Percentiles rank a stretch among this genome's conserved stretches.
These are phyloP conservation scores for Meiosimyza decipiens DNA, from an alignment of 2,888 invertebrate species.

Conservation along the genomic window DNA sequence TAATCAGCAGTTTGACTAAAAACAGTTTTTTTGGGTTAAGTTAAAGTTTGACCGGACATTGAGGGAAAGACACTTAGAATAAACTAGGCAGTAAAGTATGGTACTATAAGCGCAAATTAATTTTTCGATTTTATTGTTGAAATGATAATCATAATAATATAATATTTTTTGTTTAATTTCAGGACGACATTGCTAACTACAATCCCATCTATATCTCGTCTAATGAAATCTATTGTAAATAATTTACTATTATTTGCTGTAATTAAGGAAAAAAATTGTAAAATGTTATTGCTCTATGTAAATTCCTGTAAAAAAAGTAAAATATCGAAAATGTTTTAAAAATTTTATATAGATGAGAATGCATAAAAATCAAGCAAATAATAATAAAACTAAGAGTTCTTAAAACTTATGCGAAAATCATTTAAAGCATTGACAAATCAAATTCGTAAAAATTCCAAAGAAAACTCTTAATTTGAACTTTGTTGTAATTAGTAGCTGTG, in stretches of 20 bases:
- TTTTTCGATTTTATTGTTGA: too few relatives aligned
- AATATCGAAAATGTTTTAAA: constrained; percentile 41
- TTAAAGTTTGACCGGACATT: too few relatives aligned
- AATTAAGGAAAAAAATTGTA: constrained; percentile 43
- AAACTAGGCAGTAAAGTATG: too few relatives aligned
- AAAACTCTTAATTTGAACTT: background rate
- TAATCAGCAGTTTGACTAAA: too few relatives aligned
- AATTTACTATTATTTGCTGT: constrained; percentile 35
- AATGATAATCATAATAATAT: background rate
- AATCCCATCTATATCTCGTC: constrained; percentile 25
- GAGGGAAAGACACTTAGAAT: too few relatives aligned
- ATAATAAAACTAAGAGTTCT: constrained; percentile 38
- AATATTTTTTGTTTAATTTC: constrained; percentile 22
- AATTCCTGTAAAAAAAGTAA: constrained; percentile 45
- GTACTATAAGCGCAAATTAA: too few relatives aligned
- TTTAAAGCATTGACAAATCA: constrained; percentile 56
- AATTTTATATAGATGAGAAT: constrained; percentile 37
- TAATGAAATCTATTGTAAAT: constrained; percentile 28
- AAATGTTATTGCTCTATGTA: constrained; percentile 45
- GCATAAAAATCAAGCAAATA: constrained; percentile 9
- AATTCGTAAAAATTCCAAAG: constrained; percentile 18
- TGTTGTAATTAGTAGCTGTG: too few relatives aligned
- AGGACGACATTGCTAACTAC: constrained; percentile 22
- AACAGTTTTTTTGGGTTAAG: too few relatives aligned
- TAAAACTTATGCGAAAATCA: constrained; percentile 25